Conservation (phyloP, 1,140 invertebrate species). For the Spodoptera litura region DNA sequence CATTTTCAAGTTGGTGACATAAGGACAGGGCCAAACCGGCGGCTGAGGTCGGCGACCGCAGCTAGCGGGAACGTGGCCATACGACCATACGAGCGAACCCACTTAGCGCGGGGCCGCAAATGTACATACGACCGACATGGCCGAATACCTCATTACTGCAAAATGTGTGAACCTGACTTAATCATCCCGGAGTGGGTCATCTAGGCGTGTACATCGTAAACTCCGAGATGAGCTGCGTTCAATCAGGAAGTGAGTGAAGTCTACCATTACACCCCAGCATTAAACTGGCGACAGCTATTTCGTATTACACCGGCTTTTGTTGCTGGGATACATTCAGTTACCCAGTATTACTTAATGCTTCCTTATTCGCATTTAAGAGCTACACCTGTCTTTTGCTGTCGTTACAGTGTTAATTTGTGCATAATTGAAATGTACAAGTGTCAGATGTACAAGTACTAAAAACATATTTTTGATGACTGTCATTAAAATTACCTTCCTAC, state of each 20-base stretch:
- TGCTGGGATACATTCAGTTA: too few species aligned
- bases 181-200: constrained; percentile 31
- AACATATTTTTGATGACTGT: too few species aligned
- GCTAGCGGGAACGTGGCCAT: constrained; percentile 52
- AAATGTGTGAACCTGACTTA: constrained; percentile 37
- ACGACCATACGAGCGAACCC: constrained; percentile 35
- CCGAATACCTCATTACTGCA: constrained; percentile 39
- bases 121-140: constrained; percentile 39
- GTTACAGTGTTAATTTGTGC: too few species aligned
- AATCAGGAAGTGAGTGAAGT: constrained; percentile 3
- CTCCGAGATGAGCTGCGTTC: neutral
- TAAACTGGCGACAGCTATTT: too few species aligned
- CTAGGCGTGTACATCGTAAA: constrained; percentile 21
- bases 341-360: too few species aligned
- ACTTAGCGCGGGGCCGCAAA: constrained; percentile 56
- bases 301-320: too few species aligned
- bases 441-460: too few species aligned
- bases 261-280: neutral
- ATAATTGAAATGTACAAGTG: too few species aligned
- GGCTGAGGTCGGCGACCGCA: constrained; percentile 57
- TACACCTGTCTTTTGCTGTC: too few species aligned
- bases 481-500: too few species aligned
- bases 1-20: constrained; percentile 52
- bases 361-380: too few species aligned
- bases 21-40: constrained; percentile 55